A percentile compares a stretch with the other conserved stretches of the same genome.
Evolutionary conservation across 2,797 vertebrate genomes (phyloP).

Genomic region (Alosa sapidissima): DNA sequence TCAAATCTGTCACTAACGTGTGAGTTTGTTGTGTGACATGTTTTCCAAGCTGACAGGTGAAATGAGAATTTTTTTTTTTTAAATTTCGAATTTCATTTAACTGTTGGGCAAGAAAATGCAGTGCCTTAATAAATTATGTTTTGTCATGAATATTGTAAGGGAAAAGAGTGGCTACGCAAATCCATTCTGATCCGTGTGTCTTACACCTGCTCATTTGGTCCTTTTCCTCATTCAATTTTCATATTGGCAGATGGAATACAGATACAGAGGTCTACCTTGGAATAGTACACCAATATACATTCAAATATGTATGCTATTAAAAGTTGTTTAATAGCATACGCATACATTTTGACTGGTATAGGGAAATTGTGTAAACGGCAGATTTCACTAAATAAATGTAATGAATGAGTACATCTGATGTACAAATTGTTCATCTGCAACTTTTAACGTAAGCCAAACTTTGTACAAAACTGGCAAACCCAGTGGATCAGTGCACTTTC

Average conservation of each 20-base stretch:
- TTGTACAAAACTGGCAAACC: not conserved
- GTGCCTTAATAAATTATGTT: not conserved
- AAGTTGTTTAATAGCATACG: not conserved
- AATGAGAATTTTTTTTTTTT: not conserved
- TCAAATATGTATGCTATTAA: not conserved
- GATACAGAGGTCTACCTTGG: not conserved
- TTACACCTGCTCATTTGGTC: not conserved
- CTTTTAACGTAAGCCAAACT: not conserved
- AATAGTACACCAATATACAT: not conserved
- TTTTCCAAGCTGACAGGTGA: conserved; percentile 8
- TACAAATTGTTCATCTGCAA: no score
- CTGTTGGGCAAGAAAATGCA: not conserved
- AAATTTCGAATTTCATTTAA: not conserved
- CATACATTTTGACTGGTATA: no score
- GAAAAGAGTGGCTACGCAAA: not conserved
- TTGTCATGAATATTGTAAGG: not conserved
- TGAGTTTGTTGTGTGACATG: not conserved
- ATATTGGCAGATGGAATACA: not conserved
- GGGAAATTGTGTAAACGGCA: no score
- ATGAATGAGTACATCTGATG: no score
- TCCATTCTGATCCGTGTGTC: not conserved
- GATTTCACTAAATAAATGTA: not conserved
- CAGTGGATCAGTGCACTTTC: not conserved
- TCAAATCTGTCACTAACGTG: not conserved
- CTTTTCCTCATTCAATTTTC: not conserved